phyloP scores from a whole-genome alignment of 2,113 vertebrate species.

The Helogale parvula region DNA sequence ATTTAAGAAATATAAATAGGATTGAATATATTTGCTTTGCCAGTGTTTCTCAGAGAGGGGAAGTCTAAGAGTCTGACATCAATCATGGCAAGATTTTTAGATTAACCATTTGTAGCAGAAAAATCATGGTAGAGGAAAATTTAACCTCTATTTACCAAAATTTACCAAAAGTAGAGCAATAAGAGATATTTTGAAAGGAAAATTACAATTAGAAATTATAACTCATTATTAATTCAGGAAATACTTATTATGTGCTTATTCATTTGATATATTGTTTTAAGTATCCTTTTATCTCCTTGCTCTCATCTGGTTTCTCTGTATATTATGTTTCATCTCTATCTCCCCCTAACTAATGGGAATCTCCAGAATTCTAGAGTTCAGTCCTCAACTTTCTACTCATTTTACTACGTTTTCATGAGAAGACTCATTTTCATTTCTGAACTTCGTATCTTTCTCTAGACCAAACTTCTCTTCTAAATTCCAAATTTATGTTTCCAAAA shows the following conservation, averaged over 20 bases:
- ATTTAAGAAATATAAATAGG: slow-evolving; percentile 39
- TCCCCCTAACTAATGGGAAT: not conserved
- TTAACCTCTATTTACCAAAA: not conserved
- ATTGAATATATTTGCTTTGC: slow-evolving; percentile 13
- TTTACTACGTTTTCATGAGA: not conserved
- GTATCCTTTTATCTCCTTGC: not conserved
- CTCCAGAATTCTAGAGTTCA: not conserved
- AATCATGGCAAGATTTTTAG: not conserved
- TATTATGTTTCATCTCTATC: not conserved
- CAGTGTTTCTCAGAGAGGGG: not conserved
- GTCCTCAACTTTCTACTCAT: not conserved
- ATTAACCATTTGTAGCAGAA: not conserved
- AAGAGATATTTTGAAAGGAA: not conserved
- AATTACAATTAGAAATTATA: not conserved
- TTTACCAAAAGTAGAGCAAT: not conserved
- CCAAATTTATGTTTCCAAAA: not conserved
- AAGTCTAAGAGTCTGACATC: not conserved
- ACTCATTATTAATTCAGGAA: not conserved
- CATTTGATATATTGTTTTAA: not conserved
- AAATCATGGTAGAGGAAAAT: not conserved
- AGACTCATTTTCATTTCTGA: not conserved
- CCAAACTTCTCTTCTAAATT: not conserved
- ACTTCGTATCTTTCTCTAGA: not conserved
- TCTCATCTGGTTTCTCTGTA: not conserved
- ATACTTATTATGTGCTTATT: not conserved